Percentiles rank a stretch among this genome's conserved stretches.
Conservation (phyloP, 2,888 invertebrate genomes). For the Phytoseiulus persimilis region DNA sequence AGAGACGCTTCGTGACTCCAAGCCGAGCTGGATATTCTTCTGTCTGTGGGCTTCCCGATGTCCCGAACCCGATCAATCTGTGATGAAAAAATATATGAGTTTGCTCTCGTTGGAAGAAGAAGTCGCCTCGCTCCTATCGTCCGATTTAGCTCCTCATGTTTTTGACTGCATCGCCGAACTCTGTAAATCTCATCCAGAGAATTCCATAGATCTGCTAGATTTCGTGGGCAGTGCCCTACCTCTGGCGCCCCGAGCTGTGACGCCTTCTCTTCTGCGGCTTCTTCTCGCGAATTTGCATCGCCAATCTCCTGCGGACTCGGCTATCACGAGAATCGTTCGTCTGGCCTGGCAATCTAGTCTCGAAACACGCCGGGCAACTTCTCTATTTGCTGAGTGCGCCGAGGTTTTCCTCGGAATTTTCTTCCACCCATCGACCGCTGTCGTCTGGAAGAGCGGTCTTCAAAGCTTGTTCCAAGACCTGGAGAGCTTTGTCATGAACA, state of each 20-base stretch:
- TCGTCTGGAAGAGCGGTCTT: neutral
- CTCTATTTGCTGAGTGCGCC: neutral
- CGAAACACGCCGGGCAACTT: conserved; percentile 6
- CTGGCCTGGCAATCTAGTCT: neutral
- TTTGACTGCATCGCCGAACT: neutral
- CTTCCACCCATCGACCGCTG: neutral
- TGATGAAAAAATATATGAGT: neutral
- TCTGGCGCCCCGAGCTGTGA: neutral
- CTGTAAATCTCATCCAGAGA: neutral
- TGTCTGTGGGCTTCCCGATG: neutral
- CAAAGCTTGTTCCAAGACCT: neutral
- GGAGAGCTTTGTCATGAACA: neutral
- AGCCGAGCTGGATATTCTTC: neutral
- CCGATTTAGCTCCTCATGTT: neutral
- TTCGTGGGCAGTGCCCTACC: neutral
- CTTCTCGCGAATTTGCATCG: neutral
- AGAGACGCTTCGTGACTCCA: neutral
- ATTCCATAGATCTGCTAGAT: neutral
- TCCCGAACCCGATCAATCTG: neutral
- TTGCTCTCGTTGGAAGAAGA: neutral
- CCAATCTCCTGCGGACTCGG: neutral
- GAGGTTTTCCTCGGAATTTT: neutral
- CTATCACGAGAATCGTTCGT: neutral
- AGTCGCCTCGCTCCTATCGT: neutral
- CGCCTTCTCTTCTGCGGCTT: neutral